Evolutionary conservation across 2,113 vertebrate genomes (phyloP), one percentile per base, ranked within the genome.

Genomic region (Tretioscincus oriximinensis): DNA sequence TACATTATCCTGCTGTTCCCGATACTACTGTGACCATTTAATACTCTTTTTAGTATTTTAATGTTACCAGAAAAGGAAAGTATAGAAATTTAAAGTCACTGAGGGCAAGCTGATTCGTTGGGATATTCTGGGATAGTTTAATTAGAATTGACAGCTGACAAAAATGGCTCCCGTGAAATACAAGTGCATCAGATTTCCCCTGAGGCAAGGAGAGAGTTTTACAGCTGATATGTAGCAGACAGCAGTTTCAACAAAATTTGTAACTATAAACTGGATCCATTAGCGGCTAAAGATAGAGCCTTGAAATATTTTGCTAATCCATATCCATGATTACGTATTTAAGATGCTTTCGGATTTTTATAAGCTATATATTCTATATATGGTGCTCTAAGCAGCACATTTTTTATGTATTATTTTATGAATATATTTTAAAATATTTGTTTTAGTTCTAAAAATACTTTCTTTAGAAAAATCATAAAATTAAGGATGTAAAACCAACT

Each of bases 181-280:
- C 60, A 77, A 63, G 24, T 75, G 10, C 45, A 61, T 58, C 41
- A 20, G 76, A 12, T 58, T 76, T 45, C 87, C 74, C 51, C 76
- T 84, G 82, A 88, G 84, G 88, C 88, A 77, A 18, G 69, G 81
- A 77, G 88, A 73, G 84, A 68, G 90, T 90, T 92, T 90, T 88
- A 78, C 84, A 84, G 74, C 83, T 82, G 45, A 68, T 45, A 51
- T 66, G 78, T 88, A 85, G 63, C 83, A 89, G 75, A 78, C 60
- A 10, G 1, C 0, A 0, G 54, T 83, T 80, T 65, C 35, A 89
- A 83, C 87, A 85, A 69, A 77, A 81, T 81, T 65, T 75, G 58
- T 78, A 81, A 78, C 0, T 7, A 85, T 88, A 90, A 67, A 49
- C 29, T 29, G 87, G 0, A 0, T 69, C 73, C 90, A 85, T 83